Evolutionary conservation across 2,113 vertebrate genomes (phyloP).

Genomic region (Rhizomys pruinosus): DNA sequence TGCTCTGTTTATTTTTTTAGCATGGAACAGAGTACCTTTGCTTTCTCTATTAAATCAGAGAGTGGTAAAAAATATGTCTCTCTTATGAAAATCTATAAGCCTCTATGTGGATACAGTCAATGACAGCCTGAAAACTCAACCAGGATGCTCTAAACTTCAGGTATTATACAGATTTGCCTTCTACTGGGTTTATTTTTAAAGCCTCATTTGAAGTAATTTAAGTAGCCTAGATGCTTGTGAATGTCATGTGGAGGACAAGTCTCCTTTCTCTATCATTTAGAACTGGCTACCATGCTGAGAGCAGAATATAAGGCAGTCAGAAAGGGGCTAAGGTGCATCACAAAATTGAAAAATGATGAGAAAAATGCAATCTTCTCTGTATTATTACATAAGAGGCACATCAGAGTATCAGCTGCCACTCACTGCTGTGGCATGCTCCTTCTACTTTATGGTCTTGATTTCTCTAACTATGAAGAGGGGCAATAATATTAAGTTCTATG

Average conservation of each 20-base stretch:
- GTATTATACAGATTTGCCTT: not conserved
- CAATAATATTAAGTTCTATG: not conserved
- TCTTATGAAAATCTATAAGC: not conserved
- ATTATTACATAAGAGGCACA: not conserved
- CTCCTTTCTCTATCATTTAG: not conserved
- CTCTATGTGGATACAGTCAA: not conserved
- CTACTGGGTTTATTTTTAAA: not conserved
- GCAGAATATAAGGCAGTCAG: not conserved
- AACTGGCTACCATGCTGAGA: not conserved
- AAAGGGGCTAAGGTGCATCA: not conserved
- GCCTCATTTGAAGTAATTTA: not conserved
- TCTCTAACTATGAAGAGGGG: not conserved
- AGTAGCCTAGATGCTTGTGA: not conserved
- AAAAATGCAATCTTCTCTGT: not conserved
- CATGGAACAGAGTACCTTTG: not conserved
- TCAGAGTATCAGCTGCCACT: not conserved
- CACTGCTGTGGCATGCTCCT: not conserved
- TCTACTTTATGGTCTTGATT: not conserved
- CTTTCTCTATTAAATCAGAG: not conserved
- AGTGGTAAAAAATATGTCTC: not conserved
- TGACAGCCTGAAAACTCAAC: not conserved
- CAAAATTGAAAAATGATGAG: not conserved
- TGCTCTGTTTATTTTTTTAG: slow-evolving; percentile 13
- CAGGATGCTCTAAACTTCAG: not conserved
- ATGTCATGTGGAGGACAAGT: not conserved